Evolutionary conservation across 2,888 invertebrate species (phyloP), one percentile per base, ranked within the genome.

Genomic region (Cynaeus angustus): DNA sequence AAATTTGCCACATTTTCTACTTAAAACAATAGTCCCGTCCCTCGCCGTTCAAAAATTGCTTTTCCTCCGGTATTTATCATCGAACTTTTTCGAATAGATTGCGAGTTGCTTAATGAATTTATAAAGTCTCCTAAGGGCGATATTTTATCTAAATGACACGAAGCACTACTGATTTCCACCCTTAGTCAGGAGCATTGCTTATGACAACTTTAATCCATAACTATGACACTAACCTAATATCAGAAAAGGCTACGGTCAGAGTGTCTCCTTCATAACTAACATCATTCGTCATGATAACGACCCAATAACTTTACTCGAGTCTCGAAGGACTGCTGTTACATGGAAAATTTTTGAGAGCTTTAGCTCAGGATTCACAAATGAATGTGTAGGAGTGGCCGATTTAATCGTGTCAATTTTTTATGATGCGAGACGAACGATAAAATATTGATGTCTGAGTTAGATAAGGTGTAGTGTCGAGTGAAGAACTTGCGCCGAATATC

Each of bases 201-300:
- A 72, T 72, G 69, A 68, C 68, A 61, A 67, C 67, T 58, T 79
- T 80, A 80, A 82, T 82, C 79, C 80, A 81, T 82, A 81, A 81
- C 78, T 80, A 80, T 80, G 80, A 80, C 80, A 80, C 80, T 82
- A 82, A 83, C 81, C 79, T 81, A 82, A 82, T 82, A 82, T 80
- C 76, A 66, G 64, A 70, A 71, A 69, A 73, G 70, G 69, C 58
- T 66, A 62, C 72, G 70, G 78, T 13, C 78, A 78, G 75, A 74
- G 75, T 79, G 78, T 78, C 78, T 76, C 75, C 79, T 77, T 71
- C 77, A 72, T 77, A 79, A 77, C 74, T 74, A 75, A 77, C 77
- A 78, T 80, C 81, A 81, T 82, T 80, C 80, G 80, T 82, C 82
- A 81, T 78, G 78, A 78, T 79, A 77, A 76, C 72, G 75, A 78